Percentiles rank a stretch among this genome's conserved stretches.
phyloP scores from a whole-genome alignment of 1,140 invertebrate genomes.

The Ladona fulva region DNA sequence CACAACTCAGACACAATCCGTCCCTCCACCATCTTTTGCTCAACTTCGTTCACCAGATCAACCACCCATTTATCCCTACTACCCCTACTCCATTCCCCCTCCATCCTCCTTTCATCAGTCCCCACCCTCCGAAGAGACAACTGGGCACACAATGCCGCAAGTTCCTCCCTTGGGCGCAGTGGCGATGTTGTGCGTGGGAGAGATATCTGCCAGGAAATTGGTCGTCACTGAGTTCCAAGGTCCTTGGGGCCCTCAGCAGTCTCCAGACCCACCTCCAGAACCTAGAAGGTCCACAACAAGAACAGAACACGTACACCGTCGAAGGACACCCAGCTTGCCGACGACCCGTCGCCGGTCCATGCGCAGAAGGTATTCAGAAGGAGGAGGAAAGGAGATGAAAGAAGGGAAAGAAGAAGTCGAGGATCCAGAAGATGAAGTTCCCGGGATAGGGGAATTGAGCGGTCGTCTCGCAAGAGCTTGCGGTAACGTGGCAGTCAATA shows the following conservation, averaged over 20 bases:
- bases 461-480: neutral
- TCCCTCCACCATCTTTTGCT: neutral
- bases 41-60: neutral
- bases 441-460: neutral
- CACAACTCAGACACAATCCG: neutral
- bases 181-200: neutral
- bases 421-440: neutral
- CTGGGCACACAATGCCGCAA: neutral
- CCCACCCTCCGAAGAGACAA: neutral
- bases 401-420: neutral
- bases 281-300: neutral
- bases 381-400: neutral
- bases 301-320: neutral
- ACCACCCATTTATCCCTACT: neutral
- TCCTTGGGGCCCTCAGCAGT: neutral
- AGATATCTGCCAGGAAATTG: neutral
- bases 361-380: neutral
- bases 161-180: neutral
- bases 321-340: neutral
- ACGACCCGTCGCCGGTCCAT: neutral
- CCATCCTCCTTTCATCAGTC: neutral
- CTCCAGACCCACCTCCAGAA: too few species aligned
- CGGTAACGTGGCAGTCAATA: neutral
- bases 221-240: neutral
- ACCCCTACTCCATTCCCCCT: neutral